Evolutionary conservation across 1,140 invertebrate species (phyloP).

Genomic region (Drosophila yakuba): DNA sequence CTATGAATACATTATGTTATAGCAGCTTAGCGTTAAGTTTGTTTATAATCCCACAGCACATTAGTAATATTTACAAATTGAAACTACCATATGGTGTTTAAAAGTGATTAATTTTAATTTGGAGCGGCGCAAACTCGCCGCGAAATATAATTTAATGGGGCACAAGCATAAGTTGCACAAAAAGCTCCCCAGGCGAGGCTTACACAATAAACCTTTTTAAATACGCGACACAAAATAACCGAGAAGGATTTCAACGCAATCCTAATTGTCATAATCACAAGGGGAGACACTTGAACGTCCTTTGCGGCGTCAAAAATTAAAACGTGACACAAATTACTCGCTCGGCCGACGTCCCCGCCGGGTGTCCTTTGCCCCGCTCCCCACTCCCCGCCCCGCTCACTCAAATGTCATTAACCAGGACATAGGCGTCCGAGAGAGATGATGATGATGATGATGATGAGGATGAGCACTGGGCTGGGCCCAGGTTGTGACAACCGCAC

Average conservation of each 20-base stretch:
- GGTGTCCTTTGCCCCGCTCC: conserved; percentile 18
- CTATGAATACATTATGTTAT: background rate
- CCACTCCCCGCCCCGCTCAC: background rate
- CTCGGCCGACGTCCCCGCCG: conserved; percentile 30
- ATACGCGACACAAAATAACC: conserved; percentile 29
- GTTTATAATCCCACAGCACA: background rate
- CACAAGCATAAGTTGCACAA: conserved; percentile 31
- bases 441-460: background rate
- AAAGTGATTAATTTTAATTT: conserved; percentile 21
- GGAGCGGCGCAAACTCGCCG: background rate
- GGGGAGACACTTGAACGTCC: conserved; percentile 49
- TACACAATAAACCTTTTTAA: conserved; percentile 63
- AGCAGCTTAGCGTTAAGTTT: no score
- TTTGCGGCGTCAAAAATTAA: conserved; percentile 78
- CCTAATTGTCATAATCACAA: conserved; percentile 76
- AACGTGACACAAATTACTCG: conserved; percentile 79
- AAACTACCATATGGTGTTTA: conserved; percentile 12
- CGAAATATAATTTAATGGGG: conserved; percentile 9
- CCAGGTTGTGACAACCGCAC: conserved; percentile 55
- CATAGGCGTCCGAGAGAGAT: conserved; percentile 3
- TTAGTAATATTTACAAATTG: background rate
- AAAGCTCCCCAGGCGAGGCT: conserved; percentile 25
- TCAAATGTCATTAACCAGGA: conserved; percentile 65
- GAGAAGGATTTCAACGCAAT: conserved; percentile 46
- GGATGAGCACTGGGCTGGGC: conserved; percentile 4